Conservation (phyloP, 1,140 invertebrate genomes). For the Luehdorfia chinensis region DNA sequence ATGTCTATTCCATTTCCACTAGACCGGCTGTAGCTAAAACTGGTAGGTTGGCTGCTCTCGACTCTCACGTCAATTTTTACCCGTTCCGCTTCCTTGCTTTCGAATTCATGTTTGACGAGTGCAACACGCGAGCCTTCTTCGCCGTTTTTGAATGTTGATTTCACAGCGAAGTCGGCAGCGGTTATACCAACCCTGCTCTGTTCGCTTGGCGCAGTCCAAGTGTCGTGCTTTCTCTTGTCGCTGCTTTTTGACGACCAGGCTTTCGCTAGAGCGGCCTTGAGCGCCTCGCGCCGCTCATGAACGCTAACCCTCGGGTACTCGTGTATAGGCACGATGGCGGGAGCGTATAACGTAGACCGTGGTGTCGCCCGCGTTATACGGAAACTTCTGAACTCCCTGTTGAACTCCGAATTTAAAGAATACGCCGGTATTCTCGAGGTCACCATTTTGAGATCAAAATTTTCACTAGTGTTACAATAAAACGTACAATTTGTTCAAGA, state of each 20-base stretch:
- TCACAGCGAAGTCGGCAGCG: constrained; percentile 51
- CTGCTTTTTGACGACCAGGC: constrained; percentile 76
- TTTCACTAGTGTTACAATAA: constrained; percentile 47
- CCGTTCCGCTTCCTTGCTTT: constrained; percentile 57
- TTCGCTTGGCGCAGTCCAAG: constrained; percentile 66
- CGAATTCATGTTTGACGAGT: constrained; percentile 63
- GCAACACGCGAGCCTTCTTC: constrained; percentile 61
- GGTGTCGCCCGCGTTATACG: constrained; percentile 70
- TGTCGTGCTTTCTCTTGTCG: constrained; percentile 70
- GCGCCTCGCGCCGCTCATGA: constrained; percentile 68
- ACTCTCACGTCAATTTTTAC: constrained; percentile 43
- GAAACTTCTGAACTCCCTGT: constrained; percentile 78
- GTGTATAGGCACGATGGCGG: constrained; percentile 74
- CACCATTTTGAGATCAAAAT: constrained; percentile 77
- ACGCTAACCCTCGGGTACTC: constrained; percentile 75
- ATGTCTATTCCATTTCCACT: constrained; percentile 64
- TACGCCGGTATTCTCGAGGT: constrained; percentile 77
- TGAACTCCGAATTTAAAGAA: constrained; percentile 77
- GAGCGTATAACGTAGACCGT: constrained; percentile 62
- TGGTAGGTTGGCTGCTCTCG: constrained; percentile 48
- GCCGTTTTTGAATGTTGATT: constrained; percentile 46
- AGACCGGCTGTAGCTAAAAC: constrained; percentile 52
- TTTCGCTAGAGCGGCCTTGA: constrained; percentile 72
- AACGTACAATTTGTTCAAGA: constrained; percentile 49
- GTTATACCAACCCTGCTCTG: constrained; percentile 54